Conservation (phyloP, 2,113 vertebrate genomes). For the Tenrec ecaudatus region DNA sequence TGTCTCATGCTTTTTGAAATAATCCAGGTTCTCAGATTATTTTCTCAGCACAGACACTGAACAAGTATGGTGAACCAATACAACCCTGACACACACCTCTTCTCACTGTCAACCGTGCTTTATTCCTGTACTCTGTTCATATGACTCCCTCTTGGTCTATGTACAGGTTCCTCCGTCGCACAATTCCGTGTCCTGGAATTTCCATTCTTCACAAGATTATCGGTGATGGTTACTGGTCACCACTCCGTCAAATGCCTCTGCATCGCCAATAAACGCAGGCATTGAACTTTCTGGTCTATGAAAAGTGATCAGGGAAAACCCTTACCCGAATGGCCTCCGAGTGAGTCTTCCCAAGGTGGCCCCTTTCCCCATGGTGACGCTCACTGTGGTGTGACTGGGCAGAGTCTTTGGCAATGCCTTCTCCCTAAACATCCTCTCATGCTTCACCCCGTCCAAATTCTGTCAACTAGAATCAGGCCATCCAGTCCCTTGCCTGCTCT, state of each 20-base stretch:
- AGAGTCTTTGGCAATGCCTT: not conserved
- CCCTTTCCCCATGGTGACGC: not conserved
- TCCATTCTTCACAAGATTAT: not conserved
- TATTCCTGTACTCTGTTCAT: not conserved
- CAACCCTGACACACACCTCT: not conserved
- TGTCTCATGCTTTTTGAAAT: too few relatives aligned
- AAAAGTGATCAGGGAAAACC: not conserved
- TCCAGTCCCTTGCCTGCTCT: not conserved
- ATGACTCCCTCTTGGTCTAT: not conserved
- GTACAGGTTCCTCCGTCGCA: not conserved
- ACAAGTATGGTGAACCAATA: not conserved
- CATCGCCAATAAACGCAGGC: not conserved
- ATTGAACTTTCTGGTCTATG: not conserved
- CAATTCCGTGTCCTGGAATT: not conserved
- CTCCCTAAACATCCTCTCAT: not conserved
- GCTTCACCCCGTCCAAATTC: not conserved
- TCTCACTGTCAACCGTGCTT: not conserved
- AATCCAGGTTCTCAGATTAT: too few relatives aligned
- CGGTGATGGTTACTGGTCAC: not conserved
- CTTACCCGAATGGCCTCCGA: not conserved
- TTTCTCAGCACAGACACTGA: not conserved
- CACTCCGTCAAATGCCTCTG: not conserved
- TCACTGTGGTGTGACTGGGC: not conserved
- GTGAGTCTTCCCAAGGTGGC: not conserved
- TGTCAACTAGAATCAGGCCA: not conserved